Conservation (phyloP, 1,140 invertebrate genomes). For the Triops longicaudatus region DNA sequence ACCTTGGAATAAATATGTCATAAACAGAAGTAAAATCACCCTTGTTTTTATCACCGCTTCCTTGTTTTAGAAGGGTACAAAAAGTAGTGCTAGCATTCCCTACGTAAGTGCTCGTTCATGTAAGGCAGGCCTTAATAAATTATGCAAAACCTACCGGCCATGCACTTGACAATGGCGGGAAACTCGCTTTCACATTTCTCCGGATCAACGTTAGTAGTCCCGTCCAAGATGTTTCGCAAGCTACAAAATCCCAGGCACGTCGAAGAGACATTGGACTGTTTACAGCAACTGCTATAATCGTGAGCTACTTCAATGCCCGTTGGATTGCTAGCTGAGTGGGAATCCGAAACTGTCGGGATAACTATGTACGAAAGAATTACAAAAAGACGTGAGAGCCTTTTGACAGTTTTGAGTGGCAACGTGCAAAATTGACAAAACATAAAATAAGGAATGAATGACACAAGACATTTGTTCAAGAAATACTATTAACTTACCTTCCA, state of each 20-base stretch:
- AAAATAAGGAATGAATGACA: no score
- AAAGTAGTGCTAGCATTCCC: not conserved
- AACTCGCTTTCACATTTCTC: constrained; percentile 68
- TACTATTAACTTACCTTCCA: constrained; percentile 50
- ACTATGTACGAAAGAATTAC: constrained; percentile 28
- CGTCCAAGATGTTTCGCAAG: constrained; percentile 69
- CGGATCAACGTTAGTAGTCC: constrained; percentile 64
- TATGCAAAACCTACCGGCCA: constrained; percentile 42
- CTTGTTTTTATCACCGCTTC: no score
- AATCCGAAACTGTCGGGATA: constrained; percentile 37
- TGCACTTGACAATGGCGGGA: constrained; percentile 58
- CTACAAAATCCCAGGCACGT: constrained; percentile 68
- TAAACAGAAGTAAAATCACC: not conserved
- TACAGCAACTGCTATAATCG: constrained; percentile 68
- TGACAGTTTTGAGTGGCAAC: not conserved
- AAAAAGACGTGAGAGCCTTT: not conserved
- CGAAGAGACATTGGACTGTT: constrained; percentile 53
- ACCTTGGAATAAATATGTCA: no score
- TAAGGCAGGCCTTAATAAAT: not conserved
- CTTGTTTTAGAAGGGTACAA: no score
- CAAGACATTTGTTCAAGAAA: no score
- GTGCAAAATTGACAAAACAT: no score
- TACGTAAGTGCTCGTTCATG: not conserved
- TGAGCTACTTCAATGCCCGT: constrained; percentile 45
- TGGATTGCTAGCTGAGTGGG: constrained; percentile 32